Percentiles rank a stretch among this genome's conserved stretches.
Conservation (phyloP, 2,888 invertebrate species). For the Willowsia nigromaculata region DNA sequence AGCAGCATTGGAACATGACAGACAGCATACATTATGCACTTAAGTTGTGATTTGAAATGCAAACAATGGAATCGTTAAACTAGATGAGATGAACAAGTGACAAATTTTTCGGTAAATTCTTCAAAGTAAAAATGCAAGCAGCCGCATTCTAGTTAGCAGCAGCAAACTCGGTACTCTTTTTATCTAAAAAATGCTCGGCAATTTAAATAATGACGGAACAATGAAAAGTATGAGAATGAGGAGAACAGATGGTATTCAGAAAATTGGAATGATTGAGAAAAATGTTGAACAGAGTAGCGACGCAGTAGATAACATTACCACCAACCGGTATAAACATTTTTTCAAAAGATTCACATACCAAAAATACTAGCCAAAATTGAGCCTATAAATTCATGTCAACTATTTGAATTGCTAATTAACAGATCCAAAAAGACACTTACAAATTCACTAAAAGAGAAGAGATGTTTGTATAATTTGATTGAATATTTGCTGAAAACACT, state of each 20-base stretch:
- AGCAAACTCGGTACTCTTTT: neutral
- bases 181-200: neutral
- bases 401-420: slow-evolving; percentile 41
- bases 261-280: neutral
- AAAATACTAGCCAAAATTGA: neutral
- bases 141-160: neutral
- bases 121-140: slow-evolving; percentile 20
- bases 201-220: slow-evolving; percentile 15
- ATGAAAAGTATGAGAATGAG: neutral
- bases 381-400: neutral
- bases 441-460: neutral
- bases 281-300: neutral
- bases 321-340: neutral
- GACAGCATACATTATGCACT: neutral
- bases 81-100: slow-evolving; percentile 31
- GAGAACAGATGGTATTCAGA: slow-evolving; percentile 27
- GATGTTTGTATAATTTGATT: no score
- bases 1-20: neutral
- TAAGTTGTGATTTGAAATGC: slow-evolving; percentile 29
- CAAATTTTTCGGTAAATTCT: slow-evolving; percentile 47
- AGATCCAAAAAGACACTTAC: slow-evolving; percentile 21
- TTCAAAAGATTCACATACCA: neutral
- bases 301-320: neutral
- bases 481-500: no score
- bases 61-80: slow-evolving; percentile 39